These are phyloP conservation scores for Beroe ovata DNA, from an alignment of 37 sponge, comb jelly and placozoan genomes.

Conservation along the genomic window DNA sequence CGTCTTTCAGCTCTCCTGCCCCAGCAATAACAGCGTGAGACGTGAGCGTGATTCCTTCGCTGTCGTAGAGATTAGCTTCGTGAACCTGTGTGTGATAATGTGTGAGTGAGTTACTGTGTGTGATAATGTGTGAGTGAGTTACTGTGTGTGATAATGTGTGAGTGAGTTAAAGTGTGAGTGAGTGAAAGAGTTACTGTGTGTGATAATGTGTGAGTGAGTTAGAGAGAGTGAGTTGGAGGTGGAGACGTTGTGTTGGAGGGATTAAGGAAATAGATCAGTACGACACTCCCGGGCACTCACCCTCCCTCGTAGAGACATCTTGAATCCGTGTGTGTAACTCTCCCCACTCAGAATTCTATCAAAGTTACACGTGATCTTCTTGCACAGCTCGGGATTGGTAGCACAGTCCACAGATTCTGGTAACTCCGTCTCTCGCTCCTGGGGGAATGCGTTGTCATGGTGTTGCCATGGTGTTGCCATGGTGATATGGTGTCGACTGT, in stretches of 20 bases:
- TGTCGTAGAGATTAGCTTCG: constrained; percentile 54
- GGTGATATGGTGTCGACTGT: too few species aligned
- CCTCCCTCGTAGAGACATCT: constrained; percentile 9
- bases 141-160: too few species aligned
- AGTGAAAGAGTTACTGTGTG: too few species aligned
- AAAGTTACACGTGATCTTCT: neutral
- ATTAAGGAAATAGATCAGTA: too few species aligned
- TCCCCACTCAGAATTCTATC: neutral
- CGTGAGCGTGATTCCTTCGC: constrained; percentile 4
- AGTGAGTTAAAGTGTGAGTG: too few species aligned
- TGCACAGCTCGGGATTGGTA: neutral
- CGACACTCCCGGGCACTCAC: constrained; percentile 2
- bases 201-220: too few species aligned
- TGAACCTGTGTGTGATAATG: constrained; percentile 33
- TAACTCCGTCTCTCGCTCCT: neutral
- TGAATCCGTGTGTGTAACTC: constrained; percentile 24
- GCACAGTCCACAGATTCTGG: neutral
- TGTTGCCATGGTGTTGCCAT: too few species aligned
- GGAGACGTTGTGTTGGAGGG: too few species aligned
- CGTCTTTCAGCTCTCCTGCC: neutral
- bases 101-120: too few species aligned
- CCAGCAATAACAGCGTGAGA: constrained; percentile 8
- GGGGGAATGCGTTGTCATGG: too few species aligned
- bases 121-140: too few species aligned
- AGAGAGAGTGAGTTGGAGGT: too few species aligned